These are phyloP conservation scores for Pogonocherus hispidulus DNA, from an alignment of 2,888 invertebrate species.

Conservation along the genomic window DNA sequence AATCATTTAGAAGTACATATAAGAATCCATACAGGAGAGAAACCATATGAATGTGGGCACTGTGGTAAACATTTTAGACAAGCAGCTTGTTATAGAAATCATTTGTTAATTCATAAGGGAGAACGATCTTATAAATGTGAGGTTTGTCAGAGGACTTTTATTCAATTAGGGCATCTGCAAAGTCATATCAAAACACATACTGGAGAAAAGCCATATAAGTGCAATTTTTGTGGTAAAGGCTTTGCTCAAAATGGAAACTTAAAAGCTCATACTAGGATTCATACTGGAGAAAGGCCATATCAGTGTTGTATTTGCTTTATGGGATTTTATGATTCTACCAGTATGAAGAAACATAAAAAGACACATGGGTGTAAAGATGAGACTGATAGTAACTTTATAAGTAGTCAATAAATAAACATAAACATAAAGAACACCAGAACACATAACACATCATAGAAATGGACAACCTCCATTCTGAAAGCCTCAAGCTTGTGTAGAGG, in stretches of 20 bases:
- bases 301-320: conserved; percentile 46
- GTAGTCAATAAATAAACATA: neutral
- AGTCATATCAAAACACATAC: conserved; percentile 44
- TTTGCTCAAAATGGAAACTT: conserved; percentile 44
- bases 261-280: conserved; percentile 43
- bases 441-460: too few relatives aligned
- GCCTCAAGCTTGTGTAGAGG: too few relatives aligned
- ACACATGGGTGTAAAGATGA: conserved; percentile 32
- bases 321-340: conserved; percentile 50
- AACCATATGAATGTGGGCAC: conserved; percentile 38
- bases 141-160: conserved; percentile 40
- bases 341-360: conserved; percentile 53
- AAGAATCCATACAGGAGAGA: conserved; percentile 44
- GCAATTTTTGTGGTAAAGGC: conserved; percentile 42
- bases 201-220: conserved; percentile 43
- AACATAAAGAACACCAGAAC: too few relatives aligned
- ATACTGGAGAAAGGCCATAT: conserved; percentile 50
- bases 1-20: conserved; percentile 43
- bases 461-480: too few relatives aligned
- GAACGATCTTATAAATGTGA: conserved; percentile 42
- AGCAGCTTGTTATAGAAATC: conserved; percentile 38
- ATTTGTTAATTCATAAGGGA: conserved; percentile 43
- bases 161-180: conserved; percentile 41
- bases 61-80: conserved; percentile 44
- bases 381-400: neutral